A percentile compares a stretch with the other conserved stretches of the same genome.
These are phyloP conservation scores for Ceryle rudis DNA, from an alignment of 2,797 vertebrate species.

Conservation along the genomic window DNA sequence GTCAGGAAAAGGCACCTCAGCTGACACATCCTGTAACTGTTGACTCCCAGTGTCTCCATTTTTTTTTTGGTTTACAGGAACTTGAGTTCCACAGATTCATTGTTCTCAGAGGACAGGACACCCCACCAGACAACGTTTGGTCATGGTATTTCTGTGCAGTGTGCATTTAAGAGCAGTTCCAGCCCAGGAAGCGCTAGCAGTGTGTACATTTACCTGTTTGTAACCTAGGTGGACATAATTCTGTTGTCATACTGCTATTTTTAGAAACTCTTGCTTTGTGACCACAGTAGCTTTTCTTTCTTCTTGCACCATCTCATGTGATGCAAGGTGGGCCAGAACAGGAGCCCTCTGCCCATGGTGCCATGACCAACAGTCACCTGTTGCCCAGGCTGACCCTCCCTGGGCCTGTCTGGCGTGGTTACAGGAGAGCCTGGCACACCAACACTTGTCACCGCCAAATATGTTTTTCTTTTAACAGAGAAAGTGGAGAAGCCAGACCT, in stretches of 20 bases:
- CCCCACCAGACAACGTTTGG: not conserved
- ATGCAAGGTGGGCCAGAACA: not conserved
- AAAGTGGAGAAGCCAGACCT: not conserved
- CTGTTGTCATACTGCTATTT: not conserved
- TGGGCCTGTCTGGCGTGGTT: fast-evolving
- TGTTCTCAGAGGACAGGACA: not conserved
- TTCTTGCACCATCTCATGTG: not conserved
- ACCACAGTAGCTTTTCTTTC: not conserved
- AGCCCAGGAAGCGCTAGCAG: not conserved
- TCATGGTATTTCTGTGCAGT: not conserved
- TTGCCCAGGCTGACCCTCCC: not conserved
- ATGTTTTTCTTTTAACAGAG: not conserved
- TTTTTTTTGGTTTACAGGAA: not conserved
- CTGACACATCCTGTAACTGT: not conserved
- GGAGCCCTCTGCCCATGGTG: not conserved
- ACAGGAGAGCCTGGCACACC: not conserved
- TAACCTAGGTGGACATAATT: not conserved
- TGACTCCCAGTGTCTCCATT: not conserved
- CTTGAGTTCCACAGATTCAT: not conserved
- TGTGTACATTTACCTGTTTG: not conserved
- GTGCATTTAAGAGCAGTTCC: not conserved
- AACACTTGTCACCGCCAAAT: not conserved
- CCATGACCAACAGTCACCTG: not conserved
- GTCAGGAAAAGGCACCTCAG: not conserved
- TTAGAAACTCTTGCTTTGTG: not conserved